Evolutionary conservation across 2,888 invertebrate genomes (phyloP).

Genomic region (Rhorus exstirpatorius): DNA sequence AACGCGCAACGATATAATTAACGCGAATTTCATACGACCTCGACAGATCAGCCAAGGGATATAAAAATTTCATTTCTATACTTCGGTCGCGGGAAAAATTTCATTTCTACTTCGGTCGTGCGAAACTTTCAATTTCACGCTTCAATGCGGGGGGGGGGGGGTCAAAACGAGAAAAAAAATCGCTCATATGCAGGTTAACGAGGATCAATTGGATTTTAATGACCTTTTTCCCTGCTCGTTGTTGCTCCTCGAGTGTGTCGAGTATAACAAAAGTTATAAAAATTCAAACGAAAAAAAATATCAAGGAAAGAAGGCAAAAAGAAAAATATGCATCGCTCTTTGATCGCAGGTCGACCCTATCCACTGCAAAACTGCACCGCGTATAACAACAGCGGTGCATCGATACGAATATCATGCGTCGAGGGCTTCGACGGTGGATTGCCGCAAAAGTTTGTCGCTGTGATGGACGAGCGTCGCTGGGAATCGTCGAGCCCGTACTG

Average conservation of each 20-base stretch:
- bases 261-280: too few species aligned
- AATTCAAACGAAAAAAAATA: too few species aligned
- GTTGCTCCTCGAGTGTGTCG: too few species aligned
- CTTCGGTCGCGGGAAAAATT: too few species aligned
- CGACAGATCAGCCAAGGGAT: background rate
- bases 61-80: slow-evolving; percentile 27
- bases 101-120: too few species aligned
- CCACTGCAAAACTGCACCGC: slow-evolving; percentile 95
- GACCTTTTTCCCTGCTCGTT: too few species aligned
- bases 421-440: slow-evolving; percentile 96
- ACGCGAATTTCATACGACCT: background rate
- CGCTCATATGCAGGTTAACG: background rate
- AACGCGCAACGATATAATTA: slow-evolving; percentile 4
- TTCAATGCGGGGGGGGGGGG: slow-evolving; percentile 12
- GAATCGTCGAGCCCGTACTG: slow-evolving; percentile 82
- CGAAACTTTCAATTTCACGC: slow-evolving; percentile 42
- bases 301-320: slow-evolving; percentile 5
- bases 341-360: slow-evolving; percentile 93
- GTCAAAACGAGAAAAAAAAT: slow-evolving; percentile 12
- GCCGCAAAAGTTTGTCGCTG: slow-evolving; percentile 93
- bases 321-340: slow-evolving; percentile 58
- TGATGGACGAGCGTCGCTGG: slow-evolving; percentile 80
- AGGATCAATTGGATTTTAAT: too few species aligned
- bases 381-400: slow-evolving; percentile 94
- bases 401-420: slow-evolving; percentile 94